These are phyloP conservation scores for Guaruba guarouba DNA, from an alignment of 2,113 vertebrate species.

Conservation along the genomic window DNA sequence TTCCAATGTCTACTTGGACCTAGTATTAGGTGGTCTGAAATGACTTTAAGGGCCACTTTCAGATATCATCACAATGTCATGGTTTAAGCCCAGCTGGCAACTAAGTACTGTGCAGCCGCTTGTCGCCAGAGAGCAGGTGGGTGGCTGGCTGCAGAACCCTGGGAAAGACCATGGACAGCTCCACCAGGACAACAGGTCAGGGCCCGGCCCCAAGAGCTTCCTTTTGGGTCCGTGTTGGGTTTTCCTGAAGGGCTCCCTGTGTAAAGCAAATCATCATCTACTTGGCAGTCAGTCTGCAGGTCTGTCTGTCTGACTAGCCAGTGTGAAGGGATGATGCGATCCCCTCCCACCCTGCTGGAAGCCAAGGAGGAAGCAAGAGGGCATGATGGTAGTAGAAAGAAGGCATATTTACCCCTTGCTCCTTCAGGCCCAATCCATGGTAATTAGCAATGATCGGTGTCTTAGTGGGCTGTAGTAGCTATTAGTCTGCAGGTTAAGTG, in stretches of 20 bases:
- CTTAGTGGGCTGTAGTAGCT: fast-evolving
- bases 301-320: neutral
- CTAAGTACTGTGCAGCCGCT: neutral
- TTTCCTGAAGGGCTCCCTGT: neutral
- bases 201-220: neutral
- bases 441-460: neutral
- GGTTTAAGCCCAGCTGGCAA: neutral
- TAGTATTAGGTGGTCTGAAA: no score
- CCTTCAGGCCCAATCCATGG: fast-evolving
- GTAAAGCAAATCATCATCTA: neutral
- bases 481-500: neutral
- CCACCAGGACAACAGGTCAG: neutral
- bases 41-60: neutral
- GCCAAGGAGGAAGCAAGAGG: neutral
- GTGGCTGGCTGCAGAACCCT: neutral
- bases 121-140: fast-evolving
- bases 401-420: neutral
- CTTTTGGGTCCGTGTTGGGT: fast-evolving
- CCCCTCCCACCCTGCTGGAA: neutral
- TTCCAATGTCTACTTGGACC: fast-evolving
- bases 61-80: neutral
- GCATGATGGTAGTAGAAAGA: fast-evolving
- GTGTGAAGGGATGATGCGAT: fast-evolving
- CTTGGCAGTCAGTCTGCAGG: fast-evolving
- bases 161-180: slow-evolving; percentile 24